These are phyloP conservation scores for Episyrphus balteatus DNA, from an alignment of 1,140 invertebrate species.

Conservation along the genomic window DNA sequence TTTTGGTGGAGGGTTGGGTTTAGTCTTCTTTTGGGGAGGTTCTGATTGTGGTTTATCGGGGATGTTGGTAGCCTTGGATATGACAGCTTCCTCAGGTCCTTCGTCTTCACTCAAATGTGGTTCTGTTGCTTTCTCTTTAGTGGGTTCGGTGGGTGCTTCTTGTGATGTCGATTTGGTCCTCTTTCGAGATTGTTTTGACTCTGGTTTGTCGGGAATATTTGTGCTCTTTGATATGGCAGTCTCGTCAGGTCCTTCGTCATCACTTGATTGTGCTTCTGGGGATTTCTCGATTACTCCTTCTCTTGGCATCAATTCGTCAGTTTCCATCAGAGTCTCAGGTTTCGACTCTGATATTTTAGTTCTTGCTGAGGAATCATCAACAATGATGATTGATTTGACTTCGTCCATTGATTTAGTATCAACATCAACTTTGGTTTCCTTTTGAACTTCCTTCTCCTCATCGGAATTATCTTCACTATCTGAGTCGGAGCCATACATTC, in stretches of 20 bases:
- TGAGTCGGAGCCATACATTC: constrained; percentile 28
- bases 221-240: constrained; percentile 9
- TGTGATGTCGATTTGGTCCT: not conserved
- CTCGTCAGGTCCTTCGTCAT: constrained; percentile 31
- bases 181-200: not conserved
- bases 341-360: too few species aligned
- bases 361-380: too few species aligned
- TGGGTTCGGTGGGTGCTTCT: not conserved
- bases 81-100: constrained; percentile 23
- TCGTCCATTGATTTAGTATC: not conserved
- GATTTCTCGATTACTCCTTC: not conserved
- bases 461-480: constrained; percentile 7
- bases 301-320: too few species aligned
- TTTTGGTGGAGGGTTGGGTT: not conserved
- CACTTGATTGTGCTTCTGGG: constrained; percentile 10
- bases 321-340: not conserved
- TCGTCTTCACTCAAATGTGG: constrained; percentile 23
- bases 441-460: constrained; percentile 1
- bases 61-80: constrained; percentile 4
- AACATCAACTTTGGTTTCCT: not conserved
- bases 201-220: constrained; percentile 1
- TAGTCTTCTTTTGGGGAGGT: not conserved
- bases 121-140: constrained; percentile 4
- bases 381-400: too few species aligned
- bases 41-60: not conserved